Base-by-base conservation (phyloP, 37 sponge, comb jelly and placozoan genomes). In the Diacarnus erythraeanus region DNA sequence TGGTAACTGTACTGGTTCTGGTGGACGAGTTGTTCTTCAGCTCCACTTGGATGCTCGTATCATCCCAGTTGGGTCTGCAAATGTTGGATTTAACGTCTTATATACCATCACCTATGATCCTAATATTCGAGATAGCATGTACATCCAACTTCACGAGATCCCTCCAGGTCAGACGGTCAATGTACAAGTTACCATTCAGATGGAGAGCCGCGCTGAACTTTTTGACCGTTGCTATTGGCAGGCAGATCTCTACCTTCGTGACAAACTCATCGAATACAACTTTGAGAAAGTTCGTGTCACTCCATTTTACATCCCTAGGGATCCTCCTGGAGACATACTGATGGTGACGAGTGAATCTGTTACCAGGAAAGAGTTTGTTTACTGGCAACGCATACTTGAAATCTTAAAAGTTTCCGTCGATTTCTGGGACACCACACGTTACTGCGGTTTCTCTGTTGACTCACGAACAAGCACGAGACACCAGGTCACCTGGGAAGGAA, bases 181-280 rank as follows among this genome's bases (percentile, higher is more conserved):
- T 42, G 77, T 92, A 38, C 71, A 80, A 44, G 44, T 92, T 30
- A 56, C 71, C 18, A 38, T 92, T 22, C 78, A 84, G 61, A 86
- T 92, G 82, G 88, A 87, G 22, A 84, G 81, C 47, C 31, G 73
- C 38, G 92, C 92, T 4, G 88, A 92, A 43, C 75, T 92, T 20
- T 87, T 87, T 76, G 92, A 92, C 23, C 82, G 74, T 23, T 92
- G 92, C 51, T 35, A 54, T 20, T 87, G 88, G 81, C 88, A 92
- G 29, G 88, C 85, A 2, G 84, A 87, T 42, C 77, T 92, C 42
- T 80, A 73, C 30, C 85, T 92, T 22, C 69, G 92, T 23, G 88
- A 82, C 41, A 92, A 92, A 77, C 77, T 92, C 38, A 92, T 92
- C 22, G 88, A 92, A 66, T 92, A 92, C 76, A 80, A 87, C 59